Conservation (phyloP, 1,140 invertebrate genomes). For the Drosophila aff. region DNA sequence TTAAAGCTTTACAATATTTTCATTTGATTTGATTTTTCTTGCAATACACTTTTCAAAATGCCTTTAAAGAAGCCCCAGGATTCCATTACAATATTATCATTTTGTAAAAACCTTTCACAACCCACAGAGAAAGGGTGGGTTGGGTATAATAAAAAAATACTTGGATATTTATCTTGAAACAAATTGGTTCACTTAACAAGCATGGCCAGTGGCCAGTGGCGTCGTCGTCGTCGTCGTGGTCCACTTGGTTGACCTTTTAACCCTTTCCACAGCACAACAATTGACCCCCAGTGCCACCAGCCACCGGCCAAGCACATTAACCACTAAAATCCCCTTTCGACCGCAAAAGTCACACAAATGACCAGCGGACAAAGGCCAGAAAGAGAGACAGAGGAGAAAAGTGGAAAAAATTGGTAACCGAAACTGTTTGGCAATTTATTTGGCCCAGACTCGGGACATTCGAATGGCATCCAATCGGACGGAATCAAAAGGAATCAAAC, state of each 20-base stretch:
- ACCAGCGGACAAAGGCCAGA: constrained; percentile 30
- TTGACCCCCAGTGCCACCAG: constrained; percentile 37
- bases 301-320: constrained; percentile 40
- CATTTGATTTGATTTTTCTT: too few relatives aligned
- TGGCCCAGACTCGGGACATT: constrained; percentile 40
- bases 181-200: constrained; percentile 53
- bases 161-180: constrained; percentile 46
- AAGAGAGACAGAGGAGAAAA: constrained; percentile 11
- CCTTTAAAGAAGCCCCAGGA: not conserved
- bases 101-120: constrained; percentile 20
- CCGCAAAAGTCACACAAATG: constrained; percentile 58
- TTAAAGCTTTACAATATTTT: too few relatives aligned
- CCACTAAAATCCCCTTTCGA: constrained; percentile 57
- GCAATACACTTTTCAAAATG: not conserved
- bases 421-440: constrained; percentile 56
- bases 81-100: constrained; percentile 24
- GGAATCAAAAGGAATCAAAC: constrained; percentile 40
- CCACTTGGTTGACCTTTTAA: constrained; percentile 34
- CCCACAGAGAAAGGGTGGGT: not conserved
- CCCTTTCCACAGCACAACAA: constrained; percentile 37
- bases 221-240: not conserved
- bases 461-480: constrained; percentile 46
- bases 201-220: constrained; percentile 16
- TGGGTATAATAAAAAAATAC: constrained; percentile 30
- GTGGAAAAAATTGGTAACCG: constrained; percentile 46